Base-by-base conservation (phyloP, 2,888 invertebrate genomes). In the Aleiodes testaceus region DNA sequence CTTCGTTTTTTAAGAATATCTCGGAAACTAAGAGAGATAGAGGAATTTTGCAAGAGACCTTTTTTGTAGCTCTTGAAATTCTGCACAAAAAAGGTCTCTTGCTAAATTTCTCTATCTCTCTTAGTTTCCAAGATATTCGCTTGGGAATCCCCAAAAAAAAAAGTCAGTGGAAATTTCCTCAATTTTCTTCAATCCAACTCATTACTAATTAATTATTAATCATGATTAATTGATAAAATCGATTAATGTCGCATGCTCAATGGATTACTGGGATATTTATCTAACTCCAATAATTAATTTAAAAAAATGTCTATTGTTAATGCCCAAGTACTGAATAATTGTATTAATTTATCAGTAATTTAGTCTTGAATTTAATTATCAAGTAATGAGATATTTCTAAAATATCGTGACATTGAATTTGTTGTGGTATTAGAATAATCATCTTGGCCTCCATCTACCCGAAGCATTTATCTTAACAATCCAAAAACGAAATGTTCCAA, bases 361-460 rank as follows among this genome's bases (percentile, higher is more conserved):
- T 36, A 36, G 36, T 36, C 9, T 36, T 36, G 36, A 36, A 36
- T 36, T 36, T 36, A n/a, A 49, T 49, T 16, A 5, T 16, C 49
- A 49, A 49, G 2, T 16, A 16, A 16, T 49, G 14, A 14, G 5
- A 36, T 69, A 12, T 66, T 11, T 73, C 50, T 73, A 63, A 70
- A 36, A 72, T 70, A 70, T 70, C 75, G 66, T 70, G 74, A 72
- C 69, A 77, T 76, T 78, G 74, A 76, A 77, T 73, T 69, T 77
- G 65, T 77, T 81, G 79, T 81, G 81, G 79, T 83, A 82, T 80
- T 82, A 81, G 83, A 81, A 80, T 79, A 45, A 61, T 83, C 80
- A 84, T 84, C 79, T 81, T 81, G 85, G 82, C 84, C 59, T 42
- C 12, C 83, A 84, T 79, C 81, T 81, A 81, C 80, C 79, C 80